Base-by-base conservation (phyloP, 2,797 vertebrate species). In the Protonibea diacanthus region DNA sequence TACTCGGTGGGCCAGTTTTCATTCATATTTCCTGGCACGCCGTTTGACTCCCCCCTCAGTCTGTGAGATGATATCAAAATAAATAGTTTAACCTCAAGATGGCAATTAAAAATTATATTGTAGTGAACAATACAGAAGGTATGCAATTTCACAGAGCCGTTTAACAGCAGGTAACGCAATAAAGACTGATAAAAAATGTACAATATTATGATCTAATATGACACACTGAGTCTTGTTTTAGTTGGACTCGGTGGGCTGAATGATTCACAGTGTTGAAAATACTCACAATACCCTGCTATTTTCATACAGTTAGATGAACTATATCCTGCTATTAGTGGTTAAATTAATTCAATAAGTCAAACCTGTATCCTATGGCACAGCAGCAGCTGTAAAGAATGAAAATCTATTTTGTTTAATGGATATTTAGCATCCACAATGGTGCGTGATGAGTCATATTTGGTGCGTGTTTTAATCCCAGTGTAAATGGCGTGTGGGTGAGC, bases 11-110 rank as follows among this genome's bases (percentile, higher is more conserved):
- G 78, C 80, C 71, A 60, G 82, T 86, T 88, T 94, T 92, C 87
- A 90, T 94, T 91, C 81, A 86, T 90, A 90, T 93, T 92, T 94
- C 89, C 92, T 94, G 93, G 92, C 88, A 74, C 18, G 3, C 8
- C 2, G 5, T 33, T 71, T 47, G 2, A 33, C 77, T 67, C 57
- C 82, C 72, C 33, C 84, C 56, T 72, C 72, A 51, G 68, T 84
- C 84, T 79, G 67, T 70, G 77, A 68, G 81, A 76, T 80, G 73
- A 72, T 63, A 81, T 90, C 79, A 93, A 90, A 93, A 92, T 84
- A 93, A 93, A 92, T 85, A 81, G 70, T 70, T 76, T 61, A 88
- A 82, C 78, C 85, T 82, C 77, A 5, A 75, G 64, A 64, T 78
- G 3, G 40, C 71, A 8, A 78, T 89, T 84, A 81, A 83, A 72